These are phyloP conservation scores for Orius insidiosus DNA, from an alignment of 1,140 invertebrate species.

Conservation along the genomic window DNA sequence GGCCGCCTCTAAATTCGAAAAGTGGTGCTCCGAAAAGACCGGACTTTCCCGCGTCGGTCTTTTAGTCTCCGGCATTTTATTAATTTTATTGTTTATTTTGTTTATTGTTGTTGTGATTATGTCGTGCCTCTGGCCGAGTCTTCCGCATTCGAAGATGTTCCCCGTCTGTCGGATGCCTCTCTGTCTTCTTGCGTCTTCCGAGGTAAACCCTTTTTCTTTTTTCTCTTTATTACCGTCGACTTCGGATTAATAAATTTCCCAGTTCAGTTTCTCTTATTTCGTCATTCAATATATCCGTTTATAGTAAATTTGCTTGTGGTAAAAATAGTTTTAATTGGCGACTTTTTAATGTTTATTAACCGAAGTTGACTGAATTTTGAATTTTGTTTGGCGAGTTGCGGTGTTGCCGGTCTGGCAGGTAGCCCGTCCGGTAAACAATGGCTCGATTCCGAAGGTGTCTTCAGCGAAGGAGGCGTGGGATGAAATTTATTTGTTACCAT, in stretches of 20 bases:
- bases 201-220: slow-evolving; percentile 19
- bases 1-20: slow-evolving; percentile 17
- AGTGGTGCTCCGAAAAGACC: slow-evolving; percentile 20
- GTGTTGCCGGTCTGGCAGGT: too few relatives aligned
- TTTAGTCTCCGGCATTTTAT: slow-evolving; percentile 14
- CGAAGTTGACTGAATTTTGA: too few relatives aligned
- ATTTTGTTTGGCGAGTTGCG: background rate
- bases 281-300: too few relatives aligned
- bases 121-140: slow-evolving; percentile 24
- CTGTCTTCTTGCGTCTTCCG: slow-evolving; percentile 24
- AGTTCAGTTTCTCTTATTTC: too few relatives aligned
- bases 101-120: slow-evolving; percentile 21
- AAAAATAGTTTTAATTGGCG: too few relatives aligned
- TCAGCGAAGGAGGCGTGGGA: too few relatives aligned
- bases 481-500: too few relatives aligned
- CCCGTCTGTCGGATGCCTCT: slow-evolving; percentile 21
- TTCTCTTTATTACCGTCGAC: background rate
- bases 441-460: too few relatives aligned
- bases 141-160: slow-evolving; percentile 18
- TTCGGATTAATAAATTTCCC: too few relatives aligned
- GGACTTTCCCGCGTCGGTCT: slow-evolving; percentile 18
- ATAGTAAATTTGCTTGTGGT: too few relatives aligned
- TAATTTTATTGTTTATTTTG: slow-evolving; percentile 21
- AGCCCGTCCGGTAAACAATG: too few relatives aligned
- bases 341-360: too few relatives aligned